Evolutionary conservation across 92 coral and sea anemone species (phyloP), one percentile per base, ranked within the genome.

Genomic region (Phenganax marumi): DNA sequence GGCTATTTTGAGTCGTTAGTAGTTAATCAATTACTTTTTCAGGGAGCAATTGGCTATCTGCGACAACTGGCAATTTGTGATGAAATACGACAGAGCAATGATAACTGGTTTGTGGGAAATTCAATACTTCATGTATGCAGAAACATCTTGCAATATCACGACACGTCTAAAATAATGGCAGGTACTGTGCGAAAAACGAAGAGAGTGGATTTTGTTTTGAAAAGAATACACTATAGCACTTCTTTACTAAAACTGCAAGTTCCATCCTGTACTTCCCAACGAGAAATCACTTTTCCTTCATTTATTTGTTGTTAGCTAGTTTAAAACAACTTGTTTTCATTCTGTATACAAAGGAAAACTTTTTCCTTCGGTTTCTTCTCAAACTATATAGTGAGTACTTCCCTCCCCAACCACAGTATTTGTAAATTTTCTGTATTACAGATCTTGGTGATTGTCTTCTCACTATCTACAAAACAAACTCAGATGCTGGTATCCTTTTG

Each of bases 401-500:
- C 51, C 11, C 51, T 49, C 10, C 11, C 76, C 9, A 70, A 70
- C 18, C 7, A n/a, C 14, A 18, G 48, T 51, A 48, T 19, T 12
- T 46, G 8, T 49, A 47, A 13, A 48, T 72, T n/a, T 47, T 52
- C 23, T 79, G 12, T 55, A 25, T 74, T 84, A 16, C 80, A 93
- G 98, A 95, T 77, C 90, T 95, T 73, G 98, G 98, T 57, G 91
- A 95, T 69, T 90, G 93, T 18, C 90, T 95, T 13, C 88, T 95
- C 56, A 84, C 82, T 16, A 84, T 95, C 50, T 85, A 91, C 52
- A 89, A 90, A 73, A 88, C 91, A 43, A 90, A 85, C 64, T 91
- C 84, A 64, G 98, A 95, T 65, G 88, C 91, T 72, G 98, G 98
- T 95, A 95, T 95, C 98, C 98, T 95, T 91, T 88, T n/a, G 23